A percentile compares a stretch with the other conserved stretches of the same genome.
These are phyloP conservation scores for Mesochorus sp. DNA, from an alignment of 2,888 invertebrate species.

Conservation along the genomic window DNA sequence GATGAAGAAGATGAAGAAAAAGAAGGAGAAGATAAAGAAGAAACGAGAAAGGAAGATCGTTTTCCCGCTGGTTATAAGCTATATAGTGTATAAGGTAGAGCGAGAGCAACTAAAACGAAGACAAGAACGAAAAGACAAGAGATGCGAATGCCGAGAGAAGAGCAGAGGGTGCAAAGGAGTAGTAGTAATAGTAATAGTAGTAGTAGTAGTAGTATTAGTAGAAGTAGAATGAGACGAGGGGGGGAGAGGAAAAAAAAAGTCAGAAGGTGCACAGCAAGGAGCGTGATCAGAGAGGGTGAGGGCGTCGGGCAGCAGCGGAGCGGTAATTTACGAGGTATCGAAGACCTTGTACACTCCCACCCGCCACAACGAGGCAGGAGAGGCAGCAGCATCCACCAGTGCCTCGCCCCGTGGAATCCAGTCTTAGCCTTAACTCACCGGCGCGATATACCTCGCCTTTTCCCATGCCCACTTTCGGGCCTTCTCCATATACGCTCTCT, in stretches of 20 bases:
- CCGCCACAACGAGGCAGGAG: constrained; percentile 75
- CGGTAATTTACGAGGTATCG: constrained; percentile 82
- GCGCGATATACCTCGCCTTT: constrained; percentile 68
- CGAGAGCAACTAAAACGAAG: constrained; percentile 6
- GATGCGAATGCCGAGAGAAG: not conserved
- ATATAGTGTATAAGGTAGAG: constrained; percentile 26
- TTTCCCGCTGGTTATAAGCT: constrained; percentile 25
- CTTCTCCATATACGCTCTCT: constrained; percentile 59
- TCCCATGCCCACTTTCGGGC: constrained; percentile 75
- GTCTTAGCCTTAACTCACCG: constrained; percentile 77
- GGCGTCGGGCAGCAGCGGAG: constrained; percentile 68
- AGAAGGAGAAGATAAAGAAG: constrained; percentile 19
- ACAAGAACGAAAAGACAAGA: not conserved
- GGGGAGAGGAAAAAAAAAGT: constrained; percentile 38
- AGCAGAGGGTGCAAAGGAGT: constrained; percentile 33
- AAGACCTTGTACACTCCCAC: constrained; percentile 81
- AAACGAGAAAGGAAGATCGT: constrained; percentile 21
- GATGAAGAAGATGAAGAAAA: constrained; percentile 1
- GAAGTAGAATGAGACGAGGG: constrained; percentile 12
- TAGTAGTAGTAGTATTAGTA: constrained; percentile 18
- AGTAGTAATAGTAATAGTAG: not conserved
- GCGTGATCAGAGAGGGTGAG: constrained; percentile 58
- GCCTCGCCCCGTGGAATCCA: constrained; percentile 79
- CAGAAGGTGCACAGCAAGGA: constrained; percentile 63
- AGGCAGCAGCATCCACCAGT: constrained; percentile 19